Base-by-base conservation (phyloP, 2,113 vertebrate genomes). In the Cichladusa arquata region DNA sequence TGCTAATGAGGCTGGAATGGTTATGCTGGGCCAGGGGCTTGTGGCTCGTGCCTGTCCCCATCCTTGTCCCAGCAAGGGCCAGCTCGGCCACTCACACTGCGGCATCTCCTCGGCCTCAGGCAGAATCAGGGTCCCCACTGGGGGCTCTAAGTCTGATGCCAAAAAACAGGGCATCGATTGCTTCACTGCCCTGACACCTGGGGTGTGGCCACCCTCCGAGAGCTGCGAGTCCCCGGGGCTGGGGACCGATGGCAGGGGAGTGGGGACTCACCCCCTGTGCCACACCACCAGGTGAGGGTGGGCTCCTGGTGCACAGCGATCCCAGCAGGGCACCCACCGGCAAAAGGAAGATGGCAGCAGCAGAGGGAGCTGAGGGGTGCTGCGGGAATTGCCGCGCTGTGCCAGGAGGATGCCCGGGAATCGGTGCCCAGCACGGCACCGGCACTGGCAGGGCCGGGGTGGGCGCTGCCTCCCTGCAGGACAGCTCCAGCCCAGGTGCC, bases 121-220 rank as follows among this genome's bases (percentile, higher is more conserved):
- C 22, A 44, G 19, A 42, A 14, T 24, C 31, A 3, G 38, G 38
- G 38, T 38, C 38, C 38, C 38, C 38, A 44, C 19, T 44, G 4
- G 0, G 7, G 40, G 47, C 25, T 0, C 1, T 0, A 1, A 71
- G 8, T 8, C 19, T 4, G 2, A 8, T 13, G 48, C 40, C 10
- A 8, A 38, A 14, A 62, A 1, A 5, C 0, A 1, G 7, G 23
- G 14, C 69, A 36, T 3, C 2, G 0, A 11, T 2, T 2, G 40
- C 48, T n/a, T 50, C 0, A 0, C 40, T 7, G 31, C 56, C 53
- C 24, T 5, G 5, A 44, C 0, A 1, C 58, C 2, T 0, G 3
- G 5, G 26, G 2, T 24, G 76, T 40, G 31, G 38, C 26, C 4
- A 0, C 31, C 33, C 25, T 1, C 40, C 1, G 0, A 14, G 64